Percentiles rank a stretch among this genome's conserved stretches.
These are phyloP conservation scores for Holotrichia oblita DNA, from an alignment of 1,140 invertebrate genomes.

Conservation along the genomic window DNA sequence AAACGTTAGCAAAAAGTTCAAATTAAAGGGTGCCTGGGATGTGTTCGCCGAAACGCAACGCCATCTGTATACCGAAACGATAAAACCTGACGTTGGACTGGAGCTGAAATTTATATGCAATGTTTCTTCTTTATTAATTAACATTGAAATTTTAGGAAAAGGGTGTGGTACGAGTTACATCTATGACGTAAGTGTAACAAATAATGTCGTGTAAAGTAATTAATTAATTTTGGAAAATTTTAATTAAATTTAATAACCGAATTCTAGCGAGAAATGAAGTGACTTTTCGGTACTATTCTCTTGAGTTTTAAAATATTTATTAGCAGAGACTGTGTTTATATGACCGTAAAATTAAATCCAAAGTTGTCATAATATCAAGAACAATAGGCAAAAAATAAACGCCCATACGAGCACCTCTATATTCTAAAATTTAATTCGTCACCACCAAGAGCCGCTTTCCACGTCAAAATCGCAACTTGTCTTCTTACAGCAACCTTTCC, in stretches of 20 bases:
- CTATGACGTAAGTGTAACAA: not conserved
- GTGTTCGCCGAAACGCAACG: slow-evolving; percentile 4
- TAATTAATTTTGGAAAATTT: not conserved
- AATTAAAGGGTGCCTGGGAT: not conserved
- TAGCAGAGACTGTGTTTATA: no score
- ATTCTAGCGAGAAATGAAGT: not conserved
- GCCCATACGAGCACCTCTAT: no score
- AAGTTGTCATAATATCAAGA: no score
- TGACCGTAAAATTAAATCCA: no score
- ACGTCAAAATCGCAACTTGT: not conserved
- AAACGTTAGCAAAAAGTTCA: slow-evolving; percentile 13
- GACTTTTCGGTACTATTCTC: not conserved
- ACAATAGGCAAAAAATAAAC: no score
- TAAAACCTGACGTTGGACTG: not conserved
- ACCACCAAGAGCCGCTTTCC: not conserved
- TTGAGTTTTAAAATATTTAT: no score
- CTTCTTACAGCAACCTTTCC: not conserved
- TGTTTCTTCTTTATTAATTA: slow-evolving; percentile 23
- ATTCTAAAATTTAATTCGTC: not conserved
- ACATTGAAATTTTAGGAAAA: not conserved
- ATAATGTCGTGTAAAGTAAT: not conserved
- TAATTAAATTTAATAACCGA: not conserved
- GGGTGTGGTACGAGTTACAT: not conserved
- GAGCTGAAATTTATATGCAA: not conserved
- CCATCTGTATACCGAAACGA: not conserved